phyloP scores from a whole-genome alignment of 2,888 invertebrate genomes.

The Drosophila subsilvestris region DNA sequence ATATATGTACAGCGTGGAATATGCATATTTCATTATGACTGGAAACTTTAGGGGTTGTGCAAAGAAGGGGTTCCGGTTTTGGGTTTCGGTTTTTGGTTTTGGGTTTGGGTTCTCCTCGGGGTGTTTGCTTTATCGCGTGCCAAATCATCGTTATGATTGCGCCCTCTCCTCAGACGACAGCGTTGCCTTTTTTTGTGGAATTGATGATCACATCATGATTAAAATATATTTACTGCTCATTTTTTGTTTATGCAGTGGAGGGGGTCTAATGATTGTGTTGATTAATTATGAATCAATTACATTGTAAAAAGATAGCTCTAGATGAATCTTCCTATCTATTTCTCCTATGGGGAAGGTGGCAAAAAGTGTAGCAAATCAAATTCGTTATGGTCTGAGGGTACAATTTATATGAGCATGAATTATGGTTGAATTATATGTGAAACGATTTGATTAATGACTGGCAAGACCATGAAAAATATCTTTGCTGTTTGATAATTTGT shows the following conservation, averaged over 20 bases:
- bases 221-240: constrained; percentile 65
- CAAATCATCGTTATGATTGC: constrained; percentile 81
- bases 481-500: background rate
- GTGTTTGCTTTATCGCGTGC: constrained; percentile 76
- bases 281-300: constrained; percentile 79
- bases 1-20: constrained; percentile 15
- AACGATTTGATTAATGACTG: constrained; percentile 9
- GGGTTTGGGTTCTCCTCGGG: constrained; percentile 12
- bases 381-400: constrained; percentile 32
- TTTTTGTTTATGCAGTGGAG: constrained; percentile 13
- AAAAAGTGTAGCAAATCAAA: constrained; percentile 34
- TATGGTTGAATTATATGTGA: constrained; percentile 3
- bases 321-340: constrained; percentile 8
- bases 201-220: constrained; percentile 81
- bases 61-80: constrained; percentile 23
- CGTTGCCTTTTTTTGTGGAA: constrained; percentile 51
- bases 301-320: constrained; percentile 54
- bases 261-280: constrained; percentile 71
- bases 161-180: constrained; percentile 5
- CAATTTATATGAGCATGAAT: constrained; percentile 17
- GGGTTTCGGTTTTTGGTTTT: constrained; percentile 1
- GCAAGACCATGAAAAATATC: background rate
- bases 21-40: constrained; percentile 77
- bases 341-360: constrained; percentile 25
- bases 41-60: constrained; percentile 38